phyloP scores from a whole-genome alignment of 1,140 invertebrate species.

The Papilio glaucus region DNA sequence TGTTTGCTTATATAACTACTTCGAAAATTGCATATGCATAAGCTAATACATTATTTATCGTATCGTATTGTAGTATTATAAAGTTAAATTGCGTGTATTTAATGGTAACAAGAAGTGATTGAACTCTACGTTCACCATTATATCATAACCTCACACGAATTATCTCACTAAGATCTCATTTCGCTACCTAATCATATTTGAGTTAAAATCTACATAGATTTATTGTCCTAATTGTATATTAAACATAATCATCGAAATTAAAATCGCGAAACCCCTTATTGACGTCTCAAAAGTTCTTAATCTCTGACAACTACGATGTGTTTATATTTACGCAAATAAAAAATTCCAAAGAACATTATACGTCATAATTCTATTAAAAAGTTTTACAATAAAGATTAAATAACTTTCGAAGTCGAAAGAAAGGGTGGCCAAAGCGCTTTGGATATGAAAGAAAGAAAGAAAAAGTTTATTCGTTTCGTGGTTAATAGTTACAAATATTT shows the following conservation, averaged over 20 bases:
- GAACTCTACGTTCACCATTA: neutral
- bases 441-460: too few relatives aligned
- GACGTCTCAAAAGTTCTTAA: slow-evolving; percentile 14
- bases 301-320: neutral
- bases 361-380: slow-evolving; percentile 26
- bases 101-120: too few relatives aligned
- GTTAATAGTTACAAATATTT: too few relatives aligned
- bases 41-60: neutral
- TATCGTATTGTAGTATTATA: neutral
- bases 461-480: too few relatives aligned
- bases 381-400: slow-evolving; percentile 28
- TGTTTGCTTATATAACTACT: slow-evolving; percentile 24
- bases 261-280: neutral
- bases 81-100: too few relatives aligned
- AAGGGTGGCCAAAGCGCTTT: neutral
- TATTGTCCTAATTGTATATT: too few relatives aligned
- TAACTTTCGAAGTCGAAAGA: slow-evolving; percentile 18
- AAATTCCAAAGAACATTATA: slow-evolving; percentile 20
- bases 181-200: too few relatives aligned
- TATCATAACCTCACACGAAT: neutral
- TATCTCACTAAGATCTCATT: neutral
- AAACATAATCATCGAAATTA: neutral
- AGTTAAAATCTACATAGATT: neutral
- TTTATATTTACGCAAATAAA: slow-evolving; percentile 9
- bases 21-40: slow-evolving; percentile 12